Evolutionary conservation across 2,888 invertebrate species (phyloP), one percentile per base, ranked within the genome.

Genomic region (Alsophila aescularia): DNA sequence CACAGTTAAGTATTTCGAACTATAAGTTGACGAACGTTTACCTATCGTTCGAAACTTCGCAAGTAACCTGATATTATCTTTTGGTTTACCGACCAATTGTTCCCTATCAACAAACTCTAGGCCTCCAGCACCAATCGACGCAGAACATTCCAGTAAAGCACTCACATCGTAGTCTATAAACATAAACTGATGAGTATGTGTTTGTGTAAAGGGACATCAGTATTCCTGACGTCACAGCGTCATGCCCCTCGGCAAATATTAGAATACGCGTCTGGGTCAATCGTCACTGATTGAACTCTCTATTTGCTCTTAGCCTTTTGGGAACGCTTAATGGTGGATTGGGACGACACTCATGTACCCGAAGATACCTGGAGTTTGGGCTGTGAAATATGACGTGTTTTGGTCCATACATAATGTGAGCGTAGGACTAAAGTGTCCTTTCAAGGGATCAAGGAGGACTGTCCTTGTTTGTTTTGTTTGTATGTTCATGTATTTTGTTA

Each of bases 221-320:
- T 49, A 37, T 24, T 32, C 21, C 16, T 54, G 54, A 49, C 54
- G 39, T 54, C 41, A 36, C 29, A 1, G 18, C 10, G 34, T 24
- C 32, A 24, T 37, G 24, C 37, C n/a, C 32, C 41, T 41, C 9
- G 8, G 10, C 50, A 56, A 56, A 56, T 56, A 56, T 56, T 56
- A 15, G 14, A 3, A 10, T 18, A 32, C 21, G 21, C 40, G 55
- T 56, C 36, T 50, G 45, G 50, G 55, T 50, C 55, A 51, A 55
- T 50, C 55, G 49, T 15, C 6, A 2, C 43, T 50, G 50, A 56
- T 56, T 50, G 36, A 35, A 51, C 55, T 41, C 24, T 24, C 21
- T 56, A 56, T 56, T 56, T 56, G 16, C 37, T 24, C n/a, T 29
- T 36, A 9, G 21, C 27, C 48, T 37, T 48, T 42, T 48, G 48